Base-by-base conservation (phyloP, 1,140 invertebrate species). In the Drosophila asahinai region DNA sequence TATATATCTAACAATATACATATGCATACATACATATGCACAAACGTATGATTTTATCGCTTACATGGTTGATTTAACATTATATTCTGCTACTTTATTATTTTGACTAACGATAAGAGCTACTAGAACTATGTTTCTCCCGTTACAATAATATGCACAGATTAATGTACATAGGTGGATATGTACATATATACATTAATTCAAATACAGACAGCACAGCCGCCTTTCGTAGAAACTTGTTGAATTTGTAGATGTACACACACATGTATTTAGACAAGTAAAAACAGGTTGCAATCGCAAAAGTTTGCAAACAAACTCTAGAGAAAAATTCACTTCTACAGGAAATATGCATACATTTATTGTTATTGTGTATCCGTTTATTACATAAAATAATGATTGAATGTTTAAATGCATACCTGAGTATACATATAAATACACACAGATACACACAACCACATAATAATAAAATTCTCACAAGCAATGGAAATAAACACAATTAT, bases 331-430 rank as follows among this genome's bases (percentile, higher is more conserved):
- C 17, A 30, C 22, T 57, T 36, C 19, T 45, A 43, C 54, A 64
- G 52, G 47, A 80, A 71, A 72, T 77, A 51, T 77, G 75, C n/a
- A 30, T 17, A 71, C 77, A 75, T 75, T 55, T 22, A 38, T 38
- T 36, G 12, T 55, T 38, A 4, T 38, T 22, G 14, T 15, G 38
- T 15, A 22, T 81, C 71, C 65, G 67, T 86, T 79, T 86, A 72
- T 79, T 71, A 25, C 40, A 62, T 80, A 81, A 76, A 83, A 81
- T 79, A 81, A 79, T 60, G 33, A 33, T 36, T 36, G 9, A 36
- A 36, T 36, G 9, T 36, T 36, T 36, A 36, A 11, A 36, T 3
- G 27, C 5, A 30, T 51, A 54, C 6, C 4, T 17, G 11, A 36
- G 7, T 14, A 15, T 14, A 15, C 15, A 43, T 79, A 71, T 70